Percentiles rank a stretch among this genome's conserved stretches.
These are phyloP conservation scores for Cervus canadensis DNA, from an alignment of 2,113 vertebrate species.

Conservation along the genomic window DNA sequence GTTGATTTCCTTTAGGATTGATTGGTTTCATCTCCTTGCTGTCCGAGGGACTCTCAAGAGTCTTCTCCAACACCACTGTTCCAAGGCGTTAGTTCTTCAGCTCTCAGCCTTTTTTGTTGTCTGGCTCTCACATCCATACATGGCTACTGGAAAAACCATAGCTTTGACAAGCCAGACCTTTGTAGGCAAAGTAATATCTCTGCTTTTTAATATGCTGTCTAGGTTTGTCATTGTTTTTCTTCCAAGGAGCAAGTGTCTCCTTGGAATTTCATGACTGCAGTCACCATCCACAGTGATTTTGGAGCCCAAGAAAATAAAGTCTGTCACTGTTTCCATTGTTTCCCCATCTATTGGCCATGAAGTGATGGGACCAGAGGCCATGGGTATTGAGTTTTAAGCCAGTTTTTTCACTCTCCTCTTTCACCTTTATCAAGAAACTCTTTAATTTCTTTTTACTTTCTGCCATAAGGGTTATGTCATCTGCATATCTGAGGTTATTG, in stretches of 20 bases:
- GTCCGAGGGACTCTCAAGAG: not conserved
- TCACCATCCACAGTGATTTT: not conserved
- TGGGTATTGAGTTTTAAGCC: not conserved
- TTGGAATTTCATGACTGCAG: not conserved
- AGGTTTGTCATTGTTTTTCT: not conserved
- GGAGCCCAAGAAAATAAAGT: not conserved
- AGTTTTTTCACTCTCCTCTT: not conserved
- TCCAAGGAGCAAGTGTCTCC: fast-evolving
- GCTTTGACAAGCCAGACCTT: not conserved
- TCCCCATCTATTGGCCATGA: not conserved
- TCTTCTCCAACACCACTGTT: not conserved
- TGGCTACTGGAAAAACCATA: not conserved
- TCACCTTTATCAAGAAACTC: not conserved
- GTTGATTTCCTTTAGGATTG: not conserved
- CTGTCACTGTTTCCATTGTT: not conserved
- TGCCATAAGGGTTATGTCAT: not conserved
- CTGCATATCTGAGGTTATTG: not conserved
- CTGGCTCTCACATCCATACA: not conserved
- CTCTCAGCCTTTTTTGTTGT: not conserved
- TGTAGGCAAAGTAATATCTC: not conserved
- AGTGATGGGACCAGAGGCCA: not conserved
- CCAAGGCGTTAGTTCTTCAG: not conserved
- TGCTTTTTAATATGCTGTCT: not conserved
- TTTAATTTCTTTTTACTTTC: not conserved
- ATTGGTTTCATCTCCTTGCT: not conserved